A percentile compares a stretch with the other conserved stretches of the same genome.
Evolutionary conservation across 2,113 vertebrate genomes (phyloP).

Genomic region (Naja naja): DNA sequence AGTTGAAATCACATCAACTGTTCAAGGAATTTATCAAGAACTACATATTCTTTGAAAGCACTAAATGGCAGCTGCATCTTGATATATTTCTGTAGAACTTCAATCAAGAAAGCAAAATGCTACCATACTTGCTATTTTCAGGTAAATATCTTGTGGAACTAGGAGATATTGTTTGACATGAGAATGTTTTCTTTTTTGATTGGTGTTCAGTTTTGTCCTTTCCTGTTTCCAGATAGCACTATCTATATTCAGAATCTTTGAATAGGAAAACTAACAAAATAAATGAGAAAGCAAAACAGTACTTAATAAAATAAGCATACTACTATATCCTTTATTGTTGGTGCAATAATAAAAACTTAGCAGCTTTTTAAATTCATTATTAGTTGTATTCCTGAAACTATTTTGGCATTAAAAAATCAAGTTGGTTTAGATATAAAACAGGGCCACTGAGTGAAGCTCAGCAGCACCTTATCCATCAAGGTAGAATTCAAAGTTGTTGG

Average conservation of each 20-base stretch:
- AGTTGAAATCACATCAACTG: background rate
- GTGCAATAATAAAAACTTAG: slow-evolving; percentile 2
- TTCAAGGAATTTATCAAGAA: background rate
- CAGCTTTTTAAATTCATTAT: background rate
- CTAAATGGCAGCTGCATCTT: background rate
- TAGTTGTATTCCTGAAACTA: background rate
- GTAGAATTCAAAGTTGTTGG: slow-evolving; percentile 34
- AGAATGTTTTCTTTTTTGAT: background rate
- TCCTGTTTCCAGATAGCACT: background rate
- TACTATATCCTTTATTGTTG: slow-evolving; percentile 33
- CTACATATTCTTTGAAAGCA: background rate
- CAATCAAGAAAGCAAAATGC: background rate
- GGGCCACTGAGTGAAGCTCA: slow-evolving; percentile 3
- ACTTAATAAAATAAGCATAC: background rate
- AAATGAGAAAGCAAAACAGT: background rate
- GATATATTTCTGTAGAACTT: background rate
- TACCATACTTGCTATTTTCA: background rate
- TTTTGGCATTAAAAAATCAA: slow-evolving; percentile 21
- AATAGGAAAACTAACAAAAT: background rate
- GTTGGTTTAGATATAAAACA: background rate
- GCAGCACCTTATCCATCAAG: slow-evolving; percentile 30
- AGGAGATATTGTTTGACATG: background rate
- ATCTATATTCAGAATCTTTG: background rate
- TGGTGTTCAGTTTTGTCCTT: background rate
- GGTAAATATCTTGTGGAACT: background rate